phyloP scores from a whole-genome alignment of 2,888 invertebrate genomes.

The Adelphocoris suturalis region DNA sequence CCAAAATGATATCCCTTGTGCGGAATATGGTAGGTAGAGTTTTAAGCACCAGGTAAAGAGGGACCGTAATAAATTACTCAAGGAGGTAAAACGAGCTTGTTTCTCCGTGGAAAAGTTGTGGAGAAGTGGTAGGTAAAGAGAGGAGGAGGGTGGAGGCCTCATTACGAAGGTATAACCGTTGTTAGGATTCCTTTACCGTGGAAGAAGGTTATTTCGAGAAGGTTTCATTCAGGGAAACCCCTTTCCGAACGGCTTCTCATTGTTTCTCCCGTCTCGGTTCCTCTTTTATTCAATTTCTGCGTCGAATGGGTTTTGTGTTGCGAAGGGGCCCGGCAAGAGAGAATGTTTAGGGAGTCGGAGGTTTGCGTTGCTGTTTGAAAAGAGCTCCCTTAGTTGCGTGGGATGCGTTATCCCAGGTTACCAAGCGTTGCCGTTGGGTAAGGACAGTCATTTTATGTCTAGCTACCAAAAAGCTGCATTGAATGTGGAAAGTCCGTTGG shows the following conservation, averaged over 20 bases:
- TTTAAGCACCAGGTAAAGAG: background rate
- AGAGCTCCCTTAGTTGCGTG: too few species aligned
- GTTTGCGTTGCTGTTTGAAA: too few species aligned
- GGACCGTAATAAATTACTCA: slow-evolving; percentile 34
- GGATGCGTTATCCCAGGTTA: too few species aligned
- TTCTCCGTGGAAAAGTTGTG: slow-evolving; percentile 23
- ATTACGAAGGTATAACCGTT: slow-evolving; percentile 48
- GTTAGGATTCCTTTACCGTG: slow-evolving; percentile 45
- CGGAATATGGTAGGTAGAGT: background rate
- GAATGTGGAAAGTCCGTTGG: too few species aligned
- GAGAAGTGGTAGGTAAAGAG: background rate
- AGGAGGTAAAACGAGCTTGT: slow-evolving; percentile 38
- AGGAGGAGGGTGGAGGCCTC: slow-evolving; percentile 6
- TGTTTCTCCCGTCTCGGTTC: slow-evolving; percentile 23
- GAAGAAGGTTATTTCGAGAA: slow-evolving; percentile 11
- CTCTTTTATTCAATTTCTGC: slow-evolving; percentile 23
- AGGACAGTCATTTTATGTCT: too few species aligned
- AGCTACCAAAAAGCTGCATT: too few species aligned
- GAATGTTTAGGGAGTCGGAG: too few species aligned
- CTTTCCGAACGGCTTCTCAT: slow-evolving; percentile 43
- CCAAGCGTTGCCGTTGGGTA: too few species aligned
- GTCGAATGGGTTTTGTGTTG: background rate
- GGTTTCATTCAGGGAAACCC: slow-evolving; percentile 38
- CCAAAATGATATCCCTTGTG: background rate
- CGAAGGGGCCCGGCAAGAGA: too few species aligned